Conservation (phyloP, 2,797 vertebrate species). For the Acanthurus tractus region DNA sequence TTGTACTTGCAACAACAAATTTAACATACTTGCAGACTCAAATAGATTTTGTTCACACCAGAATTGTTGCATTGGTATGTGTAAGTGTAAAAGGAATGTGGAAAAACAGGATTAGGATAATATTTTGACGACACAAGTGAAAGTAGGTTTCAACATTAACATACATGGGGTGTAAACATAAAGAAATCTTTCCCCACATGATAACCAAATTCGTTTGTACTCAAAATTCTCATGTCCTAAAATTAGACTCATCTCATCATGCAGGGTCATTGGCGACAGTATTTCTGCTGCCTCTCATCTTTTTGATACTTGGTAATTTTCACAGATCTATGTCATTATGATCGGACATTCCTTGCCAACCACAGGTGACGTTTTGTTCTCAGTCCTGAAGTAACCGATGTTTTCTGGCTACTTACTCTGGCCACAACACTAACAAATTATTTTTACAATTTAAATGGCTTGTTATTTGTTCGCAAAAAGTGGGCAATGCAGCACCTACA, state of each 20-base stretch:
- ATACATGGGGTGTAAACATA: neutral
- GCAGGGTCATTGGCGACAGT: neutral
- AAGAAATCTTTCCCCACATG: neutral
- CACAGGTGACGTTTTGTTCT: neutral
- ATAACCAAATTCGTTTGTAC: neutral
- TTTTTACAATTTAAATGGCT: neutral
- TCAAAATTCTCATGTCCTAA: neutral
- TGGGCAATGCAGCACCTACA: neutral
- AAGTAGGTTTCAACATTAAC: neutral
- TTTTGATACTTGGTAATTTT: neutral
- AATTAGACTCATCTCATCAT: neutral
- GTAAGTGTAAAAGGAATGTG: neutral
- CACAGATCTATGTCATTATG: neutral
- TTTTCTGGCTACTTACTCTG: neutral
- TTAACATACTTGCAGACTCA: neutral
- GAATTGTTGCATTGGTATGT: conserved; percentile 15
- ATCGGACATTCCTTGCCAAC: neutral
- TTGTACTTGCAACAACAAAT: conserved; percentile 9
- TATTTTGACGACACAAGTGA: neutral
- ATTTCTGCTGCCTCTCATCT: neutral
- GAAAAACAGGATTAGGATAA: conserved; percentile 19
- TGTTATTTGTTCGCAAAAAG: neutral
- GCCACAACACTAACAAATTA: neutral
- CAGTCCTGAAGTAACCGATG: neutral
- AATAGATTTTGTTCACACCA: conserved; percentile 23